phyloP scores from a whole-genome alignment of 1,140 invertebrate species.

The Campoletis sonorensis region DNA sequence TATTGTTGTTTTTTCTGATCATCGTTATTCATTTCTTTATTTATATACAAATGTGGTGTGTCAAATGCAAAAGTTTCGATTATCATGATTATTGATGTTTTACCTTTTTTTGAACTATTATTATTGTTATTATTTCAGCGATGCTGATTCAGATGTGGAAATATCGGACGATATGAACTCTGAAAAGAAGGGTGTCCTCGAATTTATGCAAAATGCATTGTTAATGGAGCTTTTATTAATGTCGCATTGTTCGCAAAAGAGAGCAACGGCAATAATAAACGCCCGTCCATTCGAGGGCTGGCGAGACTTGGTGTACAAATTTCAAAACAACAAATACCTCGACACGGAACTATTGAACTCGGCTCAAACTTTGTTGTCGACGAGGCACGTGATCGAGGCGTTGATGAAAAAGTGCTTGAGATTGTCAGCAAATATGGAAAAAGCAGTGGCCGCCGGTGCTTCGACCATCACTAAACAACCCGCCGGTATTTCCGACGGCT shows the following conservation, averaged over 20 bases:
- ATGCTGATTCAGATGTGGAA: slow-evolving; percentile 86
- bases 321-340: slow-evolving; percentile 82
- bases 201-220: slow-evolving; percentile 84
- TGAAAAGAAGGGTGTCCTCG: slow-evolving; percentile 85
- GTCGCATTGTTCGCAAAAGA: slow-evolving; percentile 84
- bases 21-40: no score
- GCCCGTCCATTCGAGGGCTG: slow-evolving; percentile 84
- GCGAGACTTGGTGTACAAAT: slow-evolving; percentile 85
- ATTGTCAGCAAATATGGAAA: slow-evolving; percentile 83
- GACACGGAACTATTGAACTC: slow-evolving; percentile 85
- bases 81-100: background rate
- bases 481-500: slow-evolving; percentile 71
- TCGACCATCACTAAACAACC: slow-evolving; percentile 83
- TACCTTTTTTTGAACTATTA: slow-evolving; percentile 2
- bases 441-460: slow-evolving; percentile 83
- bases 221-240: slow-evolving; percentile 82
- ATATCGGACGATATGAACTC: slow-evolving; percentile 81
- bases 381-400: slow-evolving; percentile 82
- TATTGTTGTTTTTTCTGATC: no score
- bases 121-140: slow-evolving; percentile 69
- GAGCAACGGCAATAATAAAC: slow-evolving; percentile 82
- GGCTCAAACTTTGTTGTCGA: slow-evolving; percentile 83
- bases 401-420: slow-evolving; percentile 87
- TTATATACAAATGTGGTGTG: no score
- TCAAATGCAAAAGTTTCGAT: no score